Evolutionary conservation across 2,888 invertebrate genomes (phyloP).

Genomic region (Euproctis similis): DNA sequence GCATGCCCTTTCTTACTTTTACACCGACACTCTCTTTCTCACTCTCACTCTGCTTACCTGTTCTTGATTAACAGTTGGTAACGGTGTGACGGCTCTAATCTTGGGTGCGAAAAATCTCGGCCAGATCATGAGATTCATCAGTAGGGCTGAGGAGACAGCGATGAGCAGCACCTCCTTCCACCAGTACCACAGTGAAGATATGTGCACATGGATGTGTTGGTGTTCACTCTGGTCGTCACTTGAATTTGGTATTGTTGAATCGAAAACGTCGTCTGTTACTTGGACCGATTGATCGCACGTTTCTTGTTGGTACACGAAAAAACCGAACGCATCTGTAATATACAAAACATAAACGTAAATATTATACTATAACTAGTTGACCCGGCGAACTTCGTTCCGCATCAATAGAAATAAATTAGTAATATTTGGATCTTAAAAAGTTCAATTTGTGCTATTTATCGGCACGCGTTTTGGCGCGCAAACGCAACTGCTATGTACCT

Average conservation of each 20-base stretch:
- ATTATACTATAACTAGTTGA: too few relatives aligned
- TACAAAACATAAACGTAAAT: too few relatives aligned
- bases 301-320: conserved; percentile 81
- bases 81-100: conserved; percentile 28
- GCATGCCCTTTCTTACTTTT: too few relatives aligned
- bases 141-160: conserved; percentile 81
- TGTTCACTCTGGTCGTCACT: conserved; percentile 70
- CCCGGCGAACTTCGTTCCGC: too few relatives aligned
- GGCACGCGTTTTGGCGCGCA: too few relatives aligned
- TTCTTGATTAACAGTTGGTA: conserved; percentile 44
- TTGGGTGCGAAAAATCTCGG: conserved; percentile 64
- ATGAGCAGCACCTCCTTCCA: conserved; percentile 87
- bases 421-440: too few relatives aligned
- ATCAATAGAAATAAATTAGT: too few relatives aligned
- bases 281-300: conserved; percentile 66
- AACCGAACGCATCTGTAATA: conserved; percentile 84
- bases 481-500: too few relatives aligned
- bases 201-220: conserved; percentile 81
- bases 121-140: conserved; percentile 81
- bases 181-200: conserved; percentile 84
- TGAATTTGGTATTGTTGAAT: conserved; percentile 35
- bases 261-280: conserved; percentile 40
- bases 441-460: too few relatives aligned
- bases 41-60: conserved; percentile 46
- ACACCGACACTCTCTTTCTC: too few relatives aligned